Evolutionary conservation across 1,140 invertebrate species (phyloP).

Genomic region (Rhynchophorus ferrugineus): DNA sequence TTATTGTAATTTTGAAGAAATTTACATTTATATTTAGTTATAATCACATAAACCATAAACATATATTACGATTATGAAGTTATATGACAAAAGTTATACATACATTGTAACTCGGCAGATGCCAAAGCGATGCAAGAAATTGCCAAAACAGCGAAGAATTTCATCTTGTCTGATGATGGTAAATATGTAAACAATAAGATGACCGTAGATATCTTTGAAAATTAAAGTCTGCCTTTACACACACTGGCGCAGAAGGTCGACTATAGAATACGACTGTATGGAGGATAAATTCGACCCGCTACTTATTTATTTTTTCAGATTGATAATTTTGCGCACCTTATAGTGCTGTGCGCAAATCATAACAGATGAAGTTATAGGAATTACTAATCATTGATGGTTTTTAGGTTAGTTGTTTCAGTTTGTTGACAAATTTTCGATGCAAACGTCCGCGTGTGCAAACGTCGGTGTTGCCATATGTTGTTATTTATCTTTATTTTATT

Average conservation of each 20-base stretch:
- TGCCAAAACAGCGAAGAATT: background rate
- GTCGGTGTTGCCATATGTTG: background rate
- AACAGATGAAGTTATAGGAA: background rate
- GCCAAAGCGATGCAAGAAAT: background rate
- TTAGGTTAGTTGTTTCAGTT: too few relatives aligned
- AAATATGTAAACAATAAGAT: too few relatives aligned
- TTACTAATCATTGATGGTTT: too few relatives aligned
- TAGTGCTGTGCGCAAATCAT: conserved; percentile 1
- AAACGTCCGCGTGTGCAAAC: background rate
- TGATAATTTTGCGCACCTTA: conserved; percentile 14
- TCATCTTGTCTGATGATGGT: background rate
- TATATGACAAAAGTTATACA: background rate
- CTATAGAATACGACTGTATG: conserved; percentile 22
- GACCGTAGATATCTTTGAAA: too few relatives aligned
- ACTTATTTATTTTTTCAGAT: background rate
- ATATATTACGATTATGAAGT: too few relatives aligned
- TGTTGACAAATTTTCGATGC: background rate
- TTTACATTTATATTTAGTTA: too few relatives aligned
- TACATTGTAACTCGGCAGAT: background rate
- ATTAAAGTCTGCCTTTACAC: conserved; percentile 72
- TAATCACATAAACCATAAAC: too few relatives aligned
- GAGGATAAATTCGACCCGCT: background rate
- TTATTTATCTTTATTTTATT: background rate
- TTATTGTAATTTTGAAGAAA: too few relatives aligned
- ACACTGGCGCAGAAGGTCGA: conserved; percentile 79